These are phyloP conservation scores for Lophochroa leadbeateri DNA, from an alignment of 2,113 vertebrate species.

Conservation along the genomic window DNA sequence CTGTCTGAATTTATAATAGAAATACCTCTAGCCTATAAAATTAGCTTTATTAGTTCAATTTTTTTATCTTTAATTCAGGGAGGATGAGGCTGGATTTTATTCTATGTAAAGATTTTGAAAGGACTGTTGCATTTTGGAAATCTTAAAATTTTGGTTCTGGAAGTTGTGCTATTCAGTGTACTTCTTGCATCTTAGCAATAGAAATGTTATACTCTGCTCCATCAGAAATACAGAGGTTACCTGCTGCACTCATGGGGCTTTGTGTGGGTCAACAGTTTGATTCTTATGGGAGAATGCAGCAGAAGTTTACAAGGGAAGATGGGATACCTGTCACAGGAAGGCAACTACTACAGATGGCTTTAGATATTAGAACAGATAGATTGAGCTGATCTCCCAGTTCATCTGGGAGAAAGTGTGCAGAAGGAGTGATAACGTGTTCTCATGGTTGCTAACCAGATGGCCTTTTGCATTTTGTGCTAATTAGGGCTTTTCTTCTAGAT, in stretches of 20 bases:
- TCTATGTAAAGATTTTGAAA: not conserved
- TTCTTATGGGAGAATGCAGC: not conserved
- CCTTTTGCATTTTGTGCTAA: not conserved
- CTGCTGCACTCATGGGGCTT: not conserved
- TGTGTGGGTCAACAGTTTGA: rapidly evolving
- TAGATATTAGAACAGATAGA: not conserved
- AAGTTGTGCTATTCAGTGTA: rapidly evolving
- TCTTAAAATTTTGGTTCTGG: not conserved
- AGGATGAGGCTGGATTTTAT: not conserved
- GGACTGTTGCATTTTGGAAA: not conserved
- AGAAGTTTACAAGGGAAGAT: not conserved
- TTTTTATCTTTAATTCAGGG: not conserved
- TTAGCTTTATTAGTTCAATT: not conserved
- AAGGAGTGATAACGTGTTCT: not conserved
- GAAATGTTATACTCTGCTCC: not conserved
- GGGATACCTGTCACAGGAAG: not conserved
- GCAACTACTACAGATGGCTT: not conserved
- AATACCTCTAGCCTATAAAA: not conserved
- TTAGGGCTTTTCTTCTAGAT: not conserved
- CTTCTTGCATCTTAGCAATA: not conserved
- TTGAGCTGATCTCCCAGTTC: not conserved
- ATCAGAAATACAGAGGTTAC: not conserved
- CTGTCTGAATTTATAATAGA: not conserved
- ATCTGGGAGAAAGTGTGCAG: not conserved
- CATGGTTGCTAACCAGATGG: not conserved